A percentile compares a stretch with the other conserved stretches of the same genome.
These are phyloP conservation scores for Ailurus styani DNA, from an alignment of 2,113 vertebrate species.

Conservation along the genomic window DNA sequence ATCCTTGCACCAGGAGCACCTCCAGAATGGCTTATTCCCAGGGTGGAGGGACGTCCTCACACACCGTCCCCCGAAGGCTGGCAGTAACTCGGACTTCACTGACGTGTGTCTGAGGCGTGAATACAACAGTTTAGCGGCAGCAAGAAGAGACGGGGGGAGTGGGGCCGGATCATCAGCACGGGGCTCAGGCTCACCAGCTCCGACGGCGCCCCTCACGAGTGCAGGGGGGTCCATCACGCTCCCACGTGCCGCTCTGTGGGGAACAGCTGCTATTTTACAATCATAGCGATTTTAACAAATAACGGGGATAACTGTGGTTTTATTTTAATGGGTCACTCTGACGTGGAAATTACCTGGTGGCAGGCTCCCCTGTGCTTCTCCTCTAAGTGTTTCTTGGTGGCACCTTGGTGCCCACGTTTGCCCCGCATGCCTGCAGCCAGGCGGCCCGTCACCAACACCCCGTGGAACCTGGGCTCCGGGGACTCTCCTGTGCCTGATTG, in stretches of 20 bases:
- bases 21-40: fast-evolving
- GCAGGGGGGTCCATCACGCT: background rate
- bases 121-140: background rate
- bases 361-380: background rate
- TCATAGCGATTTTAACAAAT: background rate
- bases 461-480: background rate
- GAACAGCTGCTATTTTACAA: background rate
- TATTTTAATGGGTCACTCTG: background rate
- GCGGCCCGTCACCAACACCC: background rate
- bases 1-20: background rate
- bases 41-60: background rate
- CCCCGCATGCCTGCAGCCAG: background rate
- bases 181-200: fast-evolving
- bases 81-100: background rate
- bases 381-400: background rate
- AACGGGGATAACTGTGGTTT: background rate
- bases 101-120: background rate
- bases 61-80: background rate
- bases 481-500: fast-evolving
- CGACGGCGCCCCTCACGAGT: fast-evolving
- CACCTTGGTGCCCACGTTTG: background rate
- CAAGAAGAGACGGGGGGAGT: background rate
- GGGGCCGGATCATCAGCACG: fast-evolving
- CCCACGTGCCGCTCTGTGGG: background rate
- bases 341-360: background rate